A percentile compares a stretch with the other conserved stretches of the same genome.
phyloP scores from a whole-genome alignment of 2,113 vertebrate species.

The Anoura caudifer region DNA sequence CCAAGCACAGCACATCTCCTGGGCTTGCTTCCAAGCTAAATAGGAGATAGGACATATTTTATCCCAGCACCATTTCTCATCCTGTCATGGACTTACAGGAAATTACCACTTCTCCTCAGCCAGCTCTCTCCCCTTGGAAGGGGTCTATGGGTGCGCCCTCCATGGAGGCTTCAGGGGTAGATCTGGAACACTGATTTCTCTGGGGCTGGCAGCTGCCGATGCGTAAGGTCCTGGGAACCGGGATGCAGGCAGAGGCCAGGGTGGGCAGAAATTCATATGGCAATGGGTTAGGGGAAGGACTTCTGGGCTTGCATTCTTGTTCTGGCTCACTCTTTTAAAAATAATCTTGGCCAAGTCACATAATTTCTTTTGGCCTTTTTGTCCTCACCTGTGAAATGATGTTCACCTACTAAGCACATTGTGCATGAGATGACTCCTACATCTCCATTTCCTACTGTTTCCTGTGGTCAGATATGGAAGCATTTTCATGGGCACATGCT shows the following conservation, averaged over 20 bases:
- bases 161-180: background rate
- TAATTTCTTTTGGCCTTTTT: background rate
- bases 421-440: background rate
- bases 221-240: background rate
- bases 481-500: background rate
- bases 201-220: fast-evolving
- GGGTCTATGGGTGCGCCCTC: background rate
- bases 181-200: background rate
- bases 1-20: background rate
- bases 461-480: too few species aligned
- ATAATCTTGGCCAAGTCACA: background rate
- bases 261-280: fast-evolving
- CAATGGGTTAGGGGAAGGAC: background rate
- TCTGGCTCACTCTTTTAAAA: background rate
- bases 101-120: constrained; percentile 42
- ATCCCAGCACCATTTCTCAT: constrained; percentile 58
- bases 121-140: background rate
- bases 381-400: background rate
- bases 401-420: background rate
- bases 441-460: too few species aligned
- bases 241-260: background rate
- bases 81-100: constrained; percentile 54
- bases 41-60: constrained; percentile 46
- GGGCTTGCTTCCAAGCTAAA: constrained; percentile 56
- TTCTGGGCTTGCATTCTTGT: background rate